phyloP scores from a whole-genome alignment of 1,140 invertebrate genomes.

The Oncopodura yosiiana region DNA sequence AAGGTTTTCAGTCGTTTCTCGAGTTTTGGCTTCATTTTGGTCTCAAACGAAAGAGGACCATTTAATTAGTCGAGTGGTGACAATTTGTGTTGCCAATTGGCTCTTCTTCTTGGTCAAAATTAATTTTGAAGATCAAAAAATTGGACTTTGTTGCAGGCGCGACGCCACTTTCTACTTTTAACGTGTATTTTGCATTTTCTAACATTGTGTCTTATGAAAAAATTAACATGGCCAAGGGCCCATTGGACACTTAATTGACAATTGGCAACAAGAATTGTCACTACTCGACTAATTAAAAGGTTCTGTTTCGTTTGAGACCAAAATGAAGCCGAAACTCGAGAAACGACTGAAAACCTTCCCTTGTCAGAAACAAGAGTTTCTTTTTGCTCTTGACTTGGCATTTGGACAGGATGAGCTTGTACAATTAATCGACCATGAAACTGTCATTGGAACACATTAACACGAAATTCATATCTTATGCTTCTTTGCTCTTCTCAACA shows the following conservation, averaged over 20 bases:
- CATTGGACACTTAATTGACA: neutral
- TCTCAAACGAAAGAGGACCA: no score
- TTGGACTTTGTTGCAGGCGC: no score
- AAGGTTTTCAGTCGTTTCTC: no score
- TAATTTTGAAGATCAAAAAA: no score
- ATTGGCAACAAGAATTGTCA: neutral
- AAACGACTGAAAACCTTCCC: neutral
- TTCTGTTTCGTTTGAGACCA: neutral
- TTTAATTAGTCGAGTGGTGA: no score
- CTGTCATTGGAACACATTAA: conserved; percentile 29
- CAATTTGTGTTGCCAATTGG: no score
- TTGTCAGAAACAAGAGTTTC: neutral
- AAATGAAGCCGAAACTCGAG: neutral
- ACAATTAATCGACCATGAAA: conserved; percentile 32
- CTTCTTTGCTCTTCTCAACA: neutral
- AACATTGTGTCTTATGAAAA: no score
- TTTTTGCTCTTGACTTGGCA: neutral
- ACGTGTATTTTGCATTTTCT: no score
- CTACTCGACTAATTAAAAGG: neutral
- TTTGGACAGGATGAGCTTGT: neutral
- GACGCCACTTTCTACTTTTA: no score
- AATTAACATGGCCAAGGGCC: no score
- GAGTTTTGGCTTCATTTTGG: no score
- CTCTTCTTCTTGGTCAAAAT: no score
- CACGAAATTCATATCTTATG: neutral